phyloP scores from a whole-genome alignment of 2,888 invertebrate species.

The Octonoba sinensis region DNA sequence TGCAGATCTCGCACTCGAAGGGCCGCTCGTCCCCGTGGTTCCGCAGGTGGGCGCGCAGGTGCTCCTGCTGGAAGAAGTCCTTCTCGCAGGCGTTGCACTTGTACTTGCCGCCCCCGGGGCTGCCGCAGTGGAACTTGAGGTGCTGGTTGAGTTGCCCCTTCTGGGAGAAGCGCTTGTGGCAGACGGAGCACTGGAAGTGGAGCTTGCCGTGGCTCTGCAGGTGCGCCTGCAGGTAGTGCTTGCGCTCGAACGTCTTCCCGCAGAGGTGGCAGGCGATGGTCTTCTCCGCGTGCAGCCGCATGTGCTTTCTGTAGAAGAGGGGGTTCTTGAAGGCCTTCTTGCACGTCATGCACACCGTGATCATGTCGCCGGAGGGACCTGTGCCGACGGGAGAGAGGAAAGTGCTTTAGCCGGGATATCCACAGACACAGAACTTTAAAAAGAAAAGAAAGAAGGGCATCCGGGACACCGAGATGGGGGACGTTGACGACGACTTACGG shows the following conservation, averaged over 20 bases:
- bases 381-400: slow-evolving; percentile 14
- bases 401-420: background rate
- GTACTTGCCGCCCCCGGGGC: slow-evolving; percentile 63
- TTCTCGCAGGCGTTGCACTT: slow-evolving; percentile 69
- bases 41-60: slow-evolving; percentile 50
- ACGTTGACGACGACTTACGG: too few relatives aligned
- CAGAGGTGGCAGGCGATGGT: slow-evolving; percentile 18
- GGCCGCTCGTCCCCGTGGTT: slow-evolving; percentile 34
- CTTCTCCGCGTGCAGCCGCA: slow-evolving; percentile 39
- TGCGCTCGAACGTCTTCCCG: slow-evolving; percentile 27
- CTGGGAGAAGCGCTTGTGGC: slow-evolving; percentile 46
- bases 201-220: slow-evolving; percentile 28
- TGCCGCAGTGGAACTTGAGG: slow-evolving; percentile 62
- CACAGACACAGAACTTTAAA: background rate
- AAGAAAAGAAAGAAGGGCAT: too few relatives aligned
- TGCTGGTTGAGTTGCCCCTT: slow-evolving; percentile 60
- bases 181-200: slow-evolving; percentile 43
- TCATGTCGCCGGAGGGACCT: slow-evolving; percentile 15
- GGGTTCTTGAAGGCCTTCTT: slow-evolving; percentile 50
- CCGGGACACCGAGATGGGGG: too few relatives aligned
- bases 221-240: slow-evolving; percentile 38
- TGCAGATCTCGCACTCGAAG: slow-evolving; percentile 49
- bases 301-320: slow-evolving; percentile 44
- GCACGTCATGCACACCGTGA: slow-evolving; percentile 43
- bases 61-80: slow-evolving; percentile 46